Evolutionary conservation across 2,797 vertebrate genomes (phyloP).

Genomic region (Geotrypetes seraphini): DNA sequence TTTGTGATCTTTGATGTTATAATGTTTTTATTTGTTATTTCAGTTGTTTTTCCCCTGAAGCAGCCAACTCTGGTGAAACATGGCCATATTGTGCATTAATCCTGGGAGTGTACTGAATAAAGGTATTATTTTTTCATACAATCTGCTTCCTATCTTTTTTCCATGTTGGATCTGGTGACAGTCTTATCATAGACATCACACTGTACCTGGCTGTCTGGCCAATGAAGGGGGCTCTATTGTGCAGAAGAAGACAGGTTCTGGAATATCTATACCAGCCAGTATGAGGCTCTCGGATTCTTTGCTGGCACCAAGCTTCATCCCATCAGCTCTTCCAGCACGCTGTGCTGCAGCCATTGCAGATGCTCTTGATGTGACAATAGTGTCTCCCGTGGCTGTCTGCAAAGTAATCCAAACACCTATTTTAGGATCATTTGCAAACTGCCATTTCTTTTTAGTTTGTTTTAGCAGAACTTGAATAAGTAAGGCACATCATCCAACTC

Average conservation of each 20-base stretch:
- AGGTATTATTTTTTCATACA: no score
- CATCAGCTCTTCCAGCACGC: slow-evolving; percentile 39
- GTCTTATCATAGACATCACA: no score
- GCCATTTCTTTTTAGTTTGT: no score
- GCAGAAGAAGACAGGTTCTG: slow-evolving; percentile 94
- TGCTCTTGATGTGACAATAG: slow-evolving; percentile 83
- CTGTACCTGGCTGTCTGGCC: slow-evolving; percentile 77
- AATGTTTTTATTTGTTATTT: no score
- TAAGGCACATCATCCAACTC: no score
- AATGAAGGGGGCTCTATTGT: slow-evolving; percentile 87
- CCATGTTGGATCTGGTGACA: no score
- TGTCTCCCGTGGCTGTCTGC: slow-evolving; percentile 90
- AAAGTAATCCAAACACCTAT: neutral
- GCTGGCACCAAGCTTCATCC: slow-evolving; percentile 5
- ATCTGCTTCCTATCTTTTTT: no score
- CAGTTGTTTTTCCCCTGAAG: no score
- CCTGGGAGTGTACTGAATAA: no score
- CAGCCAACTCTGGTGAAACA: no score
- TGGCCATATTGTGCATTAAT: no score
- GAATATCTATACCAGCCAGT: slow-evolving; percentile 84
- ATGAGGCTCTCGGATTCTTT: slow-evolving; percentile 41
- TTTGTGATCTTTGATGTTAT: no score
- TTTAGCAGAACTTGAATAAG: neutral
- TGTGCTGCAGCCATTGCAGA: slow-evolving; percentile 67
- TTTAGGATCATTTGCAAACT: neutral